Evolutionary conservation across 2,113 vertebrate species (phyloP).

Genomic region (Mormyrus lacerda): DNA sequence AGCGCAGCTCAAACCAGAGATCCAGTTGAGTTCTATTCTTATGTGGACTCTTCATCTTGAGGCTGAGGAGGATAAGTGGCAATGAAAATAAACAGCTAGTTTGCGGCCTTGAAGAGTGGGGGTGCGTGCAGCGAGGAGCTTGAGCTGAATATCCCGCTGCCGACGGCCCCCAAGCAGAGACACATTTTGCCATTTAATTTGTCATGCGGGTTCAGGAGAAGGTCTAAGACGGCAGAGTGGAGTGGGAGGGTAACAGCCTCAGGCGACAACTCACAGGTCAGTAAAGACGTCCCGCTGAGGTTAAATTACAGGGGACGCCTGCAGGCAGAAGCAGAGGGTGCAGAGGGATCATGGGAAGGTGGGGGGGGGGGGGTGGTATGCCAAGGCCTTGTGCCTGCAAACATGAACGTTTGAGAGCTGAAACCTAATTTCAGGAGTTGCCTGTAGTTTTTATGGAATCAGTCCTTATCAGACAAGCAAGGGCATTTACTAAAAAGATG

Average conservation of each 20-base stretch:
- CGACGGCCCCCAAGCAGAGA: background rate
- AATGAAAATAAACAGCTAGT: background rate
- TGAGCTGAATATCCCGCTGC: background rate
- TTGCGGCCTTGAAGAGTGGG: background rate
- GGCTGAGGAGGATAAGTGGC: background rate
- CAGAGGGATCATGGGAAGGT: background rate
- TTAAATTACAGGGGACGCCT: background rate
- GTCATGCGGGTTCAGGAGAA: background rate
- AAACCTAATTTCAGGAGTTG: background rate
- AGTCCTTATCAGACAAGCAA: background rate
- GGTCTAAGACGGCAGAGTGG: slow-evolving; percentile 1
- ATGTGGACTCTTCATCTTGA: background rate
- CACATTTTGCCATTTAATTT: background rate
- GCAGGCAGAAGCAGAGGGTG: background rate
- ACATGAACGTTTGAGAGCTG: background rate
- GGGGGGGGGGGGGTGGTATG: too few species aligned
- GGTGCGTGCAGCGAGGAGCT: background rate
- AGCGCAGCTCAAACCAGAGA: background rate
- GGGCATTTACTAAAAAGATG: background rate
- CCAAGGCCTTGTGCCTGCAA: background rate
- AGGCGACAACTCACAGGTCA: background rate
- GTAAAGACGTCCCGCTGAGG: background rate
- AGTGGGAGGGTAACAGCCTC: background rate
- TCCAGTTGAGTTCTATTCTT: background rate
- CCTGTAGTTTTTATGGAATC: background rate